Conservation (phyloP, 2,888 invertebrate species). For the Oscheius sp. region DNA sequence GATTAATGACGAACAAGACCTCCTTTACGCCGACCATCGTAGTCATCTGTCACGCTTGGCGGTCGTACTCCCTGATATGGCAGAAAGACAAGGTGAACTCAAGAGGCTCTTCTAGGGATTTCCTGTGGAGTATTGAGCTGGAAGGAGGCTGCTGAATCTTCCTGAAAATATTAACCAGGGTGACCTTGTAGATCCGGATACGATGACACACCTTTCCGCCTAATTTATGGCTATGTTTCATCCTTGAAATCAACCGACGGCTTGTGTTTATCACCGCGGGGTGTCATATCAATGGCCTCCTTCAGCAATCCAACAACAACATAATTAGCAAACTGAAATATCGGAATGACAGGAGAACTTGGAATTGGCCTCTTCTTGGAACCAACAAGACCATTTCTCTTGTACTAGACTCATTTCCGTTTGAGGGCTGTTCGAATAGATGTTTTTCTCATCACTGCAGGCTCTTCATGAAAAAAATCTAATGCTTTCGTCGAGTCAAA, state of each 20-base stretch:
- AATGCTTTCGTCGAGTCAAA: no score
- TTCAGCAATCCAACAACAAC: slow-evolving; percentile 18
- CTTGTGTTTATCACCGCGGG: slow-evolving; percentile 29
- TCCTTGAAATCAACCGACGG: slow-evolving; percentile 2
- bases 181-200: not conserved
- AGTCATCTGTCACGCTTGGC: slow-evolving; percentile 21
- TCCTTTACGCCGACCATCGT: slow-evolving; percentile 22
- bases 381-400: no score
- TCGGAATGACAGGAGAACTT: no score
- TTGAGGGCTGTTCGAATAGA: no score
- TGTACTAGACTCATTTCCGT: no score
- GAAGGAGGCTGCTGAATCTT: not conserved
- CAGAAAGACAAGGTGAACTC: not conserved
- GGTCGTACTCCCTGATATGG: slow-evolving; percentile 13
- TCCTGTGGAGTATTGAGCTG: not conserved
- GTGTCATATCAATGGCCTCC: slow-evolving; percentile 30
- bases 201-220: not conserved
- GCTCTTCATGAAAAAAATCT: no score
- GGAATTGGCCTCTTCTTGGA: no score
- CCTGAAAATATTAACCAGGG: not conserved
- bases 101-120: not conserved
- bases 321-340: no score
- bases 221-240: slow-evolving; percentile 9
- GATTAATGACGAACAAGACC: slow-evolving; percentile 27
- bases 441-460: no score